phyloP scores from a whole-genome alignment of 2,888 invertebrate species.

The Epistrophella euchroma region DNA sequence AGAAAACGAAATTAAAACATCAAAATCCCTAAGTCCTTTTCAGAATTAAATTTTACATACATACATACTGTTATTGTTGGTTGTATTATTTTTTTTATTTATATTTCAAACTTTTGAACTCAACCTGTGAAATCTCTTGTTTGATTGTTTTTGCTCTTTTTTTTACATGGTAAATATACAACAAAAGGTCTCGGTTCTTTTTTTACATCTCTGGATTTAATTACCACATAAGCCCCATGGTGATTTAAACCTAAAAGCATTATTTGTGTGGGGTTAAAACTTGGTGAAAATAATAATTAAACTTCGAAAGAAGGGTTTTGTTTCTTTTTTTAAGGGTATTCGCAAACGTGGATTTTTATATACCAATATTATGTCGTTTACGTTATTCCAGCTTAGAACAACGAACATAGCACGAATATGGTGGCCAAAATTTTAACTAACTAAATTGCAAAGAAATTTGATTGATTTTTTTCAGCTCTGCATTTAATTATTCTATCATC shows the following conservation, averaged over 20 bases:
- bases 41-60: background rate
- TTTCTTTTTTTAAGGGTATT: background rate
- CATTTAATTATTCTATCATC: too few relatives aligned
- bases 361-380: too few relatives aligned
- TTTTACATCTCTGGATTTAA: background rate
- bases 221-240: background rate
- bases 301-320: background rate
- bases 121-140: background rate
- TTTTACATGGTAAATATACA: background rate
- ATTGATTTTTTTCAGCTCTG: too few relatives aligned
- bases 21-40: background rate
- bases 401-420: too few relatives aligned
- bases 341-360: background rate
- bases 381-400: too few relatives aligned
- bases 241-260: background rate
- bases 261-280: background rate
- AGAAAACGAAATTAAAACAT: constrained; percentile 9
- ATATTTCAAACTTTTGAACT: background rate
- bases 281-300: background rate
- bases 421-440: too few relatives aligned
- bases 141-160: background rate
- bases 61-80: background rate
- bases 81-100: background rate
- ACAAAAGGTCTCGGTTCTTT: background rate
- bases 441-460: too few relatives aligned